Base-by-base conservation (phyloP, 2,797 vertebrate genomes). In the Tokudaia muenninki region DNA sequence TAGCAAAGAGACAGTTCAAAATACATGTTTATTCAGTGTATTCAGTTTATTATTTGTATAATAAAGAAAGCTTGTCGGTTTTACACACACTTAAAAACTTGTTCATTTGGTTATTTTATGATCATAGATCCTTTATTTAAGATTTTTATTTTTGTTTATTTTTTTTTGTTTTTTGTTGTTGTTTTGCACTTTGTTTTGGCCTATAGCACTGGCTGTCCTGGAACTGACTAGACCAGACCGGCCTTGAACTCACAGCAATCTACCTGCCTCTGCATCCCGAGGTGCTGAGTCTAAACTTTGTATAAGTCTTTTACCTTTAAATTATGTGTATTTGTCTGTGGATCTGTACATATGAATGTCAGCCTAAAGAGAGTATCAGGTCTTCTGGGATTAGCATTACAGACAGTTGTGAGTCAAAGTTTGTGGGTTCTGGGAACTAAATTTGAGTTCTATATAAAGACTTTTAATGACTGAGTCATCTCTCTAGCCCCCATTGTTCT, bases 101-200 rank as follows among this genome's bases (percentile, higher is more conserved):
- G 3, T 59, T 92, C 44, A 63, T 81, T 90, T 96, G 91, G 65
- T 80, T 94, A 50, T 78, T 81, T 87, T 55, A 75, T 89, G 59
- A 31, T 72, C 21, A n/a, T 59, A 77, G 72, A 78, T 81, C 57
- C 19, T 88, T 83, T 88, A 80, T 74, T 74, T 13, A 88, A 88
- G n/a, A 7, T 11, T 41, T 37, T 72, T 52, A 21, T 70, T 29
- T 65, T 29, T 50, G 29, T 84, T 84, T 70, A 19, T 70, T 70
- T 65, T 65, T 29, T 65, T 31, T 31, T 67, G n/a, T 2, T 67
- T 67, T 5, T 67, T 67, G 5, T 34, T 67, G 14, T 83, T 63
- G 59, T n/a, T 86, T 86, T 50, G 3, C 8, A 10, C n/a, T 75
- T 75, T 75, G 31, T 50, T 24, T 86, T 47, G 29, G 16, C 31